Percentiles rank a stretch among this genome's conserved stretches.
These are phyloP conservation scores for Chymomyza amoena DNA, from an alignment of 2,888 invertebrate genomes.

Conservation along the genomic window DNA sequence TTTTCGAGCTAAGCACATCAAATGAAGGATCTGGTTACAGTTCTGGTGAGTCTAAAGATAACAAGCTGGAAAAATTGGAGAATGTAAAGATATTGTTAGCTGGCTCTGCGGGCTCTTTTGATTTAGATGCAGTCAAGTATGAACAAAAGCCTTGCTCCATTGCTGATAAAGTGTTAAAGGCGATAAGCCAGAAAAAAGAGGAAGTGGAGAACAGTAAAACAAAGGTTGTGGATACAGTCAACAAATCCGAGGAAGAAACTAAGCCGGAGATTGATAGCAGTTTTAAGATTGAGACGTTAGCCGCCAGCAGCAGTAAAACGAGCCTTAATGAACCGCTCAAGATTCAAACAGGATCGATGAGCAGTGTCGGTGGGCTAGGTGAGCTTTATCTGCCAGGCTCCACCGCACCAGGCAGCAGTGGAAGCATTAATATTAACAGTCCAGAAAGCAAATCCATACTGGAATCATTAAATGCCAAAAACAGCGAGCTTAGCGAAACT, in stretches of 20 bases:
- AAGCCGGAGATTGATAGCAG: slow-evolving; percentile 58
- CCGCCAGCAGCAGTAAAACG: slow-evolving; percentile 1
- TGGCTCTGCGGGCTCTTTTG: slow-evolving; percentile 72
- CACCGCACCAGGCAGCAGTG: slow-evolving; percentile 28
- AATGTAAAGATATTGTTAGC: slow-evolving; percentile 76
- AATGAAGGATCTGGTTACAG: slow-evolving; percentile 70
- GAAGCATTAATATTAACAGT: slow-evolving; percentile 45
- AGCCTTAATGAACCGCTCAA: slow-evolving; percentile 72
- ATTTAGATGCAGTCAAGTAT: slow-evolving; percentile 75
- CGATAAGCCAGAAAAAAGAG: slow-evolving; percentile 81
- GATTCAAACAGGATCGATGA: slow-evolving; percentile 59
- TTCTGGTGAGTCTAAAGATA: slow-evolving; percentile 71
- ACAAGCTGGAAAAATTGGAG: slow-evolving; percentile 76
- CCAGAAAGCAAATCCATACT: slow-evolving; percentile 77
- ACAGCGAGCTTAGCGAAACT: slow-evolving; percentile 82
- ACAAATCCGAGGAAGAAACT: slow-evolving; percentile 56
- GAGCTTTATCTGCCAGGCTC: slow-evolving; percentile 34
- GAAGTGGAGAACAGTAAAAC: slow-evolving; percentile 78
- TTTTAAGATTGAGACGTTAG: neutral
- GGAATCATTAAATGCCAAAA: slow-evolving; percentile 79
- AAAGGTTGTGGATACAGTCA: slow-evolving; percentile 66
- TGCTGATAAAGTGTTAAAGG: slow-evolving; percentile 83
- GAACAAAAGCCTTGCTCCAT: slow-evolving; percentile 81
- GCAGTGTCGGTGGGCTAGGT: slow-evolving; percentile 35
- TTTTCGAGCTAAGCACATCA: slow-evolving; percentile 75